Conservation (phyloP, 2,113 vertebrate genomes). For the Sula dactylatra region DNA sequence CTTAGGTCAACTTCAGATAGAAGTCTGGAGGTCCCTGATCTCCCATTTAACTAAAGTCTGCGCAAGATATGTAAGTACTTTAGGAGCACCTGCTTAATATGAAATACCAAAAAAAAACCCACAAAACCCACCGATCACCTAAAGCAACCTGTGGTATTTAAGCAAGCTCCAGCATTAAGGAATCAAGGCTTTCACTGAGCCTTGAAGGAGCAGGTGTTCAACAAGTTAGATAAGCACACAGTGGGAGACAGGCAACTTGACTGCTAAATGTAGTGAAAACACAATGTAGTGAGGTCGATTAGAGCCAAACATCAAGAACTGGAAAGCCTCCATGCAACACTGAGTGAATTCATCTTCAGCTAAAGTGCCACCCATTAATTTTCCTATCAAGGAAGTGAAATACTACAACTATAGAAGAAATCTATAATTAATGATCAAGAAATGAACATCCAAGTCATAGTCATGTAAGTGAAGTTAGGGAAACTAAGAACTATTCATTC, state of each 20-base stretch:
- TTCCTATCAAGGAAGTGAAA: neutral
- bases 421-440: neutral
- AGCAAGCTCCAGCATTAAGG: neutral
- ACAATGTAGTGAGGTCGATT: neutral
- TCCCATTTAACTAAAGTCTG: neutral
- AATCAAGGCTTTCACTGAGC: neutral
- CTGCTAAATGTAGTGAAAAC: neutral
- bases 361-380: neutral
- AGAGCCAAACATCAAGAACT: neutral
- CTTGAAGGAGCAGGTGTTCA: neutral
- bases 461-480: conserved; percentile 41
- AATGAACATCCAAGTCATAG: conserved; percentile 10
- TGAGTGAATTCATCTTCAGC: neutral
- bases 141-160: neutral
- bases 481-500: conserved; percentile 67
- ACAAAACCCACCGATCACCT: neutral
- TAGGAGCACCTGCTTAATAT: neutral
- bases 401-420: neutral
- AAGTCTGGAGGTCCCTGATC: no score
- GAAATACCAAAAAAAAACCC: rapidly evolving
- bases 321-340: neutral
- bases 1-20: neutral
- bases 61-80: neutral
- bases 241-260: rapidly evolving
- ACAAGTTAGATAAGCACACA: neutral